Evolutionary conservation across 2,888 invertebrate genomes (phyloP), one percentile per base, ranked within the genome.

Genomic region (Heliconius erato): DNA sequence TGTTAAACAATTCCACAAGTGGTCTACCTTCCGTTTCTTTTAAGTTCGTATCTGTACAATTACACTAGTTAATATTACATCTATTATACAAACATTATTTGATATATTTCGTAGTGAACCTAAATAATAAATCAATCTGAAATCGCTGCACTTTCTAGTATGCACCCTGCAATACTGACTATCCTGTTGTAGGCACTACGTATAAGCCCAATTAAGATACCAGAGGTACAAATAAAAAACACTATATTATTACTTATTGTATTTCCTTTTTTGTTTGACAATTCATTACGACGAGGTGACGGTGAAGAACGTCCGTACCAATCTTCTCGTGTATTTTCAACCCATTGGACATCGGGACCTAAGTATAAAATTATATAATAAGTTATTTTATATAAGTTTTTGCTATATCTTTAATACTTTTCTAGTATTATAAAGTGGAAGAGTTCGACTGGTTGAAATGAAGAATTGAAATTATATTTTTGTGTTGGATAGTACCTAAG

Each of bases 1-100:
- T 96, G 91, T 93, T 95, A 87, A 93, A 94, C 87, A 92, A 88
- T 87, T 94, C 95, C 85, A 92, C 96, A 85, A 93, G 91, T 79
- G 92, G 94, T 86, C 96, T 91, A 88, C 93, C 92, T 68, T 92
- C 89, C 0, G 80, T 77, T 40, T 82, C 83, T 67, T 74, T 81
- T 16, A 81, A 12, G 44, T 84, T 83, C 80, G 77, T n/a, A 74
- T 74, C 80, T 85, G 68, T 44, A 12, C 44, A 72, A 72, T 49
- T 19, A 72, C 7, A 49, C 9, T 28, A 32, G 19, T 44, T 65
- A 26, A 4, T 78, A 65, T 59, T 23, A 16, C 0, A 26, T 67
- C 49, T 49, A 54, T 2, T 54, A 23, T 54, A 54, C 19, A 54
- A 54, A 14, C 16, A 54, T 19, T 23, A 23, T 16, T 54, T 19